Evolutionary conservation across 92 coral and sea anemone genomes (phyloP), one percentile per base, ranked within the genome.

Genomic region (Heteractis magnifica): DNA sequence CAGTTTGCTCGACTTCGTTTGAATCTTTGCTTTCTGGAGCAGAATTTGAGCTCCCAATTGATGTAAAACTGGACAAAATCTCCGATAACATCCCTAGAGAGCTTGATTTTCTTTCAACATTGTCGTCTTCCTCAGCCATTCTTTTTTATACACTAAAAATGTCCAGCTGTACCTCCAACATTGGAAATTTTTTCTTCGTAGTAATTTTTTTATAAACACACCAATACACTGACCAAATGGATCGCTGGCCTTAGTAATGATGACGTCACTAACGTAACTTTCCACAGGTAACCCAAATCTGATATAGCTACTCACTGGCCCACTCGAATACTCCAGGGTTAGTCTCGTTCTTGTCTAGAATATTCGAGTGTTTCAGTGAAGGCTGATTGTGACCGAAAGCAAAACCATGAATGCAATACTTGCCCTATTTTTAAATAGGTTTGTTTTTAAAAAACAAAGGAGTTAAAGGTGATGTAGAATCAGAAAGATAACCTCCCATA

Each of bases 41-140:
- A 50, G 68, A 60, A 51, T 74, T 18, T 49, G 79, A 53, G 48
- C 51, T 48, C 34, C 65, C 79, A 8, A 52, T 58, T 15, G 86
- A 82, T 12, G 86, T 76, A 50, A 82, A 82, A 56, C 80, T 82
- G 4, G 86, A 82, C 72, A 75, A 82, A 5, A 74, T 58, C 12
- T 55, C 76, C 7, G 78, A 71, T 41, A 82, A 72, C 0, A 82
- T 56, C 34, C 71, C 86, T 51, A 82, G 51, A 55, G 80, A 73
- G 80, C 80, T 74, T 23, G 79, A 12, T 21, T 76, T 73, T 44
- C 75, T 77, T 16, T 56, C 72, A 21, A 49, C 53, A 34, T 21
- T 82, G 72, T 76, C 80, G n/a, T 56, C 49, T 0, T 58, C 79
- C 3, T 81, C 84, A 0, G 84, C 51, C 84, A 81, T 81, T 15